Percentiles rank a stretch among this genome's conserved stretches.
Conservation (phyloP, 2,888 invertebrate species). For the Elmis aenea region DNA sequence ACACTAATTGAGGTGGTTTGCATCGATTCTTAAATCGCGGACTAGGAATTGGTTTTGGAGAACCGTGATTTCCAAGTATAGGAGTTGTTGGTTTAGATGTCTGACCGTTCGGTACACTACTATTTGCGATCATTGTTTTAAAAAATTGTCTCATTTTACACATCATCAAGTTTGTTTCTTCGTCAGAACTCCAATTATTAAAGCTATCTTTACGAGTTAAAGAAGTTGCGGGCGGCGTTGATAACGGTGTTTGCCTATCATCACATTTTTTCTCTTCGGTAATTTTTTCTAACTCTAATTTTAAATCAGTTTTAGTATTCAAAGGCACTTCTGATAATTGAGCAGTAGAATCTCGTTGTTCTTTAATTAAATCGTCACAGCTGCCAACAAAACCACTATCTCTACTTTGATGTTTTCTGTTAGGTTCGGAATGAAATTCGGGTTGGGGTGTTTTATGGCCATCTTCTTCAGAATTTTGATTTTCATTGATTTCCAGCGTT, state of each 20-base stretch:
- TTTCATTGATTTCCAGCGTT: slow-evolving; percentile 55
- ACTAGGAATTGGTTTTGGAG: slow-evolving; percentile 49
- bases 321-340: slow-evolving; percentile 11
- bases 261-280: slow-evolving; percentile 57
- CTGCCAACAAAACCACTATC: slow-evolving; percentile 88
- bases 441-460: slow-evolving; percentile 66
- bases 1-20: slow-evolving; percentile 80
- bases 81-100: slow-evolving; percentile 53
- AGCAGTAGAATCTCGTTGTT: slow-evolving; percentile 51
- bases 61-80: slow-evolving; percentile 34
- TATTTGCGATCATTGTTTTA: slow-evolving; percentile 78
- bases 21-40: slow-evolving; percentile 59
- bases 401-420: slow-evolving; percentile 75
- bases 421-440: slow-evolving; percentile 55
- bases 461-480: slow-evolving; percentile 60
- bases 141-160: slow-evolving; percentile 90
- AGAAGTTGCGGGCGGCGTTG: slow-evolving; percentile 53
- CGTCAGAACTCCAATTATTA: slow-evolving; percentile 91
- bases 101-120: slow-evolving; percentile 43
- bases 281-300: slow-evolving; percentile 56
- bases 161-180: slow-evolving; percentile 93
- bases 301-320: slow-evolving; percentile 46
- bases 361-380: slow-evolving; percentile 77
- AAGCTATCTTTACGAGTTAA: slow-evolving; percentile 82
- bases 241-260: slow-evolving; percentile 33